These are phyloP conservation scores for Sminthurides aquaticus DNA, from an alignment of 2,888 invertebrate genomes.

Conservation along the genomic window DNA sequence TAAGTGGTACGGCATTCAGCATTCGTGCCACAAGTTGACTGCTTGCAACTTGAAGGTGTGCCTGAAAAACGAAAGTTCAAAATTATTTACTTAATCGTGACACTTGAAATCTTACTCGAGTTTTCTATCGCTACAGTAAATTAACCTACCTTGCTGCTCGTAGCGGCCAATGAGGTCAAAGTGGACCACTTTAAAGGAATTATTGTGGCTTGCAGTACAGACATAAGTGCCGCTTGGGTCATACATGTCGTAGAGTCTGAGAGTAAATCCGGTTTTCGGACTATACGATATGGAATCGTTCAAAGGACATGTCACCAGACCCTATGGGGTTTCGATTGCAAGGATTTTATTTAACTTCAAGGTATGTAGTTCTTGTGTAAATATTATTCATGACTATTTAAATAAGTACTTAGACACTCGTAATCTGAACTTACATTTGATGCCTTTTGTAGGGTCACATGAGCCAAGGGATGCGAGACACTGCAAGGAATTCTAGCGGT, in stretches of 20 bases:
- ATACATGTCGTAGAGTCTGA: slow-evolving; percentile 1
- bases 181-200: slow-evolving; percentile 29
- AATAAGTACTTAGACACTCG: not conserved
- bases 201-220: slow-evolving; percentile 11
- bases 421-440: slow-evolving; percentile 10
- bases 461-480: slow-evolving; percentile 13
- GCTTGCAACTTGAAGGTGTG: slow-evolving; percentile 55
- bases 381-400: not conserved
- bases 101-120: too few species aligned
- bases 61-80: too few species aligned
- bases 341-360: not conserved
- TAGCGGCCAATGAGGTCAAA: slow-evolving; percentile 14
- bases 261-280: slow-evolving; percentile 20
- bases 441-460: slow-evolving; percentile 14
- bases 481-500: slow-evolving; percentile 16
- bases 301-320: slow-evolving; percentile 9
- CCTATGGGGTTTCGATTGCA: slow-evolving; percentile 7
- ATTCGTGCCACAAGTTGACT: slow-evolving; percentile 75
- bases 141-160: slow-evolving; percentile 2
- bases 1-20: slow-evolving; percentile 66
- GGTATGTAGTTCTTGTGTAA: not conserved
- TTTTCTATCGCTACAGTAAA: not conserved
- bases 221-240: slow-evolving; percentile 21
- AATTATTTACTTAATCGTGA: too few species aligned
- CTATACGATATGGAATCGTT: slow-evolving; percentile 10